These are phyloP conservation scores for Xerus rutilus DNA, from an alignment of 2,797 vertebrate species.

Conservation along the genomic window DNA sequence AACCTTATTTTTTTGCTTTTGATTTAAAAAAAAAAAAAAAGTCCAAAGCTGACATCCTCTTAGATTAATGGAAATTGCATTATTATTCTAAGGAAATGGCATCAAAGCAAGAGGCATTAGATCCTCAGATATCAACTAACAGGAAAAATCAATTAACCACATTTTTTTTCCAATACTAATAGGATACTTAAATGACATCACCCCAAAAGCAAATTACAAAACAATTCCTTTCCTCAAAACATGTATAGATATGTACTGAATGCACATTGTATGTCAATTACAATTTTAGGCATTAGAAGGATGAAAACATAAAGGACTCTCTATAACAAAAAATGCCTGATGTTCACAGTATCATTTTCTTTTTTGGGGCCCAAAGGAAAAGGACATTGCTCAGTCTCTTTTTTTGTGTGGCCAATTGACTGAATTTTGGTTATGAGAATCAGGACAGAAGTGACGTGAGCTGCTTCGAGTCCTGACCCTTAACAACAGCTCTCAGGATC, in stretches of 20 bases:
- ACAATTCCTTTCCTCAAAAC: neutral
- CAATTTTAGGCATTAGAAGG: conserved; percentile 1
- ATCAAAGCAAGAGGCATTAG: conserved; percentile 27
- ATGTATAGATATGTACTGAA: neutral
- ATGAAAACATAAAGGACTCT: neutral
- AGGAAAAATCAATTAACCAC: neutral
- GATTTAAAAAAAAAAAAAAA: neutral
- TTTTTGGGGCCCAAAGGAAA: neutral
- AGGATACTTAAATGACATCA: neutral
- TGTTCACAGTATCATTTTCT: neutral
- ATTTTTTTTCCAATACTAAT: conserved; percentile 15
- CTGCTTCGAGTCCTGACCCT: neutral
- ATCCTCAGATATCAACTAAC: conserved; percentile 6
- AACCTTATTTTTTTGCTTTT: neutral
- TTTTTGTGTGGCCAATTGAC: neutral
- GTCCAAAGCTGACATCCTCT: neutral
- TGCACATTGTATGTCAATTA: neutral
- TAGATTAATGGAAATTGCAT: conserved; percentile 34
- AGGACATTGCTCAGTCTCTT: neutral
- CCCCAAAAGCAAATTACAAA: neutral
- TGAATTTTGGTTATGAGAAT: neutral
- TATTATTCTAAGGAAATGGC: conserved; percentile 40
- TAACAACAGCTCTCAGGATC: neutral
- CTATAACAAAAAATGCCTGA: neutral
- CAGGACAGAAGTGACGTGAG: neutral